These are phyloP conservation scores for Paracanthobrama guichenoti DNA, from an alignment of 2,113 vertebrate genomes.

Conservation along the genomic window DNA sequence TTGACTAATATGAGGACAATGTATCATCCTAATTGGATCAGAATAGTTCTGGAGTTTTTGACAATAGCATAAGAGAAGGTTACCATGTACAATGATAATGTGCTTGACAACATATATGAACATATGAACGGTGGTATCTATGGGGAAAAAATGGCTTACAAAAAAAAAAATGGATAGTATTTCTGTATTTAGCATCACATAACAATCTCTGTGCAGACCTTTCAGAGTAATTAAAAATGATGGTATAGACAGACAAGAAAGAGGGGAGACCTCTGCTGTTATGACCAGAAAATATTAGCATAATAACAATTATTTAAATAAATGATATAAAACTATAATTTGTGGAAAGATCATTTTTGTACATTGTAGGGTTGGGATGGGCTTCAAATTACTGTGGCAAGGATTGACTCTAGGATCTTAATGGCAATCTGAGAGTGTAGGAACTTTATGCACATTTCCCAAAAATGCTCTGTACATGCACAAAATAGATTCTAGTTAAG, in stretches of 20 bases:
- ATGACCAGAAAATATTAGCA: neutral
- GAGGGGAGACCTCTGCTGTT: neutral
- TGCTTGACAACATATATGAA: neutral
- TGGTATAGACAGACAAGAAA: neutral
- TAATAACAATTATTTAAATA: neutral
- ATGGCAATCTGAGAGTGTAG: neutral
- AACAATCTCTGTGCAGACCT: neutral
- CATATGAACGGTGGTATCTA: neutral
- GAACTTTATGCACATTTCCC: neutral
- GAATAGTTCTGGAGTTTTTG: neutral
- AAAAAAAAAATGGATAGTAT: neutral
- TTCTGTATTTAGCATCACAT: neutral
- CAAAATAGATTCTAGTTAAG: neutral
- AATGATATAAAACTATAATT: neutral
- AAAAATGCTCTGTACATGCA: neutral
- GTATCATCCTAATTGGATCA: neutral
- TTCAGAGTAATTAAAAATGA: neutral
- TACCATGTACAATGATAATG: neutral
- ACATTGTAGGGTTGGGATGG: neutral
- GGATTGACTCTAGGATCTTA: too few species aligned
- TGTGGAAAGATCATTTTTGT: too few species aligned
- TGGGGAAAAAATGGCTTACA: neutral
- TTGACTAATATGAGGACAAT: neutral
- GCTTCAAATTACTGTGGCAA: neutral
- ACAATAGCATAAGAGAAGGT: neutral